phyloP scores from a whole-genome alignment of 2,113 vertebrate genomes.

The Ploceus nigricollis region DNA sequence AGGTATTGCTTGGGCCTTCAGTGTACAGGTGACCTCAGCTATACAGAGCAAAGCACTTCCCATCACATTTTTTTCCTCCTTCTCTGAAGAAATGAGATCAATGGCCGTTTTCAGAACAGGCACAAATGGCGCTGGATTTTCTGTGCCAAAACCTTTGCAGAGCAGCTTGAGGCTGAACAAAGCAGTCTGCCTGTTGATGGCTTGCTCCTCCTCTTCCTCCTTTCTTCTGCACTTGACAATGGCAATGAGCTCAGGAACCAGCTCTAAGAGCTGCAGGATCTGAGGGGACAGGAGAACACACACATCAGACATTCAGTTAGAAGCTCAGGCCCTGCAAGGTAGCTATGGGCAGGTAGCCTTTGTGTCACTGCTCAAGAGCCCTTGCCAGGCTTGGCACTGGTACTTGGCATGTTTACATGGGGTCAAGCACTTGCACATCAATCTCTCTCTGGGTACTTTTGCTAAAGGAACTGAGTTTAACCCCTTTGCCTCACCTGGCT shows the following conservation, averaged over 20 bases:
- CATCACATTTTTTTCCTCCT: constrained; percentile 87
- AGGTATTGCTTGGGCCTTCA: constrained; percentile 87
- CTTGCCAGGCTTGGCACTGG: background rate
- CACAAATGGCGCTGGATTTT: constrained; percentile 75
- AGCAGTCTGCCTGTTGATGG: constrained; percentile 92
- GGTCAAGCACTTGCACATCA: background rate
- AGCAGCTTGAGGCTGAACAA: constrained; percentile 92
- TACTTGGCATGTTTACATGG: rapidly evolving
- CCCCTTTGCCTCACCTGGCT: constrained; percentile 70
- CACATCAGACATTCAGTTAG: background rate
- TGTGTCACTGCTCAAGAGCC: rapidly evolving
- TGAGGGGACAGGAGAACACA: constrained; percentile 43
- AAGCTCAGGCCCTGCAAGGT: background rate
- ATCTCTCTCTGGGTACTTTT: background rate
- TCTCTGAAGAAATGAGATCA: constrained; percentile 72
- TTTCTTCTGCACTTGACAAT: constrained; percentile 72
- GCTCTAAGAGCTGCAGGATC: constrained; percentile 80
- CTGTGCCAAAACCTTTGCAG: constrained; percentile 85
- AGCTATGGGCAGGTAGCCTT: background rate
- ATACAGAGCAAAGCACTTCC: constrained; percentile 90
- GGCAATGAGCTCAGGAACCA: constrained; percentile 80
- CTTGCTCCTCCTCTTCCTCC: constrained; percentile 79
- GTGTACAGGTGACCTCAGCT: constrained; percentile 80
- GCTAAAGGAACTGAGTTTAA: background rate
- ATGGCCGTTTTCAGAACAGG: constrained; percentile 78